Base-by-base conservation (phyloP, 2,113 vertebrate species). In the Irena cyanogastra region DNA sequence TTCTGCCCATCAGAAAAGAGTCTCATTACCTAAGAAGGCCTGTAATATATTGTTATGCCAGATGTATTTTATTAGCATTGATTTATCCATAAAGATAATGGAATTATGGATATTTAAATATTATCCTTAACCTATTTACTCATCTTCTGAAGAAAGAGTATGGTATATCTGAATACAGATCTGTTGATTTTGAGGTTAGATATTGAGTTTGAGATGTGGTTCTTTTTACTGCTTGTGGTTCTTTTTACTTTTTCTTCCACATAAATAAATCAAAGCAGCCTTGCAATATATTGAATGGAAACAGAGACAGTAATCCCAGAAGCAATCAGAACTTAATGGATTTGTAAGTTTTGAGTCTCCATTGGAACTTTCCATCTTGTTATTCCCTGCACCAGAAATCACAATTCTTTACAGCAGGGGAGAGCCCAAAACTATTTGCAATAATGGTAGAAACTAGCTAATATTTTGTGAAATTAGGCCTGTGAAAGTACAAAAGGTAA, bases 11-110 rank as follows among this genome's bases (percentile, higher is more conserved):
- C 85, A 92, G 78, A 64, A 95, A 91, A 39, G 8, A 84, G n/a
- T 15, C 59, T 87, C 75, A 70, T 83, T 93, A 87, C 28, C 33
- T 63, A 79, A 75, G 75, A 6, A 66, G 69, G 65, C 24, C 35
- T 90, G 66, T 88, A 83, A 90, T 75, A 94, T 14, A 39, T 88
- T 59, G 31, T 86, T 91, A 84, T 77, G 72, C 49, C 41, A 66
- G 56, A 42, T 87, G n/a, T 47, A 84, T 94, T 90, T 89, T 74
- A 95, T 94, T 95, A 81, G 30, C 53, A 94, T 91, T 65, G 93
- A 95, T 82, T 90, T 89, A 90, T 37, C 86, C 74, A 95, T 90
- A 87, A 96, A 93, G 42, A 21, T 65, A 95, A 96, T 63, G 50
- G 50, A 87, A 63, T 95, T 87, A 82, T 26, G 41, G 56, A 28